phyloP scores from a whole-genome alignment of 2,888 invertebrate species.

The Morinoia aosen region DNA sequence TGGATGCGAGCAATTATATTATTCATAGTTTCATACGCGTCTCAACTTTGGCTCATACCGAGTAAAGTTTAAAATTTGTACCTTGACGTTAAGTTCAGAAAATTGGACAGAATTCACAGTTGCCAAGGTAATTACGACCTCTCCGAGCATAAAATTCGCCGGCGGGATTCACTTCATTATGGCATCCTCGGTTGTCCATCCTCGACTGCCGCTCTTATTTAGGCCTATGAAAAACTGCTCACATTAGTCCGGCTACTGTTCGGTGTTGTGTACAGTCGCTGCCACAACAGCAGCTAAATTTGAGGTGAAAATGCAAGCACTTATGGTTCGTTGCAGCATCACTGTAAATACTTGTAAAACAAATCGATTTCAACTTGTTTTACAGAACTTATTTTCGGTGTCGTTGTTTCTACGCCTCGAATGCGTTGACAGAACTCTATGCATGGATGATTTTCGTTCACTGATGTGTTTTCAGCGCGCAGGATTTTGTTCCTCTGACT shows the following conservation, averaged over 20 bases:
- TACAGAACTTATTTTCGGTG: background rate
- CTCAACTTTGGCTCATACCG: no score
- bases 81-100: background rate
- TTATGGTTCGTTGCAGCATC: background rate
- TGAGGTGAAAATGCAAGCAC: background rate
- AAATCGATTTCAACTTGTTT: background rate
- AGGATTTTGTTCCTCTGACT: background rate
- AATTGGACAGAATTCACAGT: background rate
- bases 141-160: background rate
- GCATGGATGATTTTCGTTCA: background rate
- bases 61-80: no score
- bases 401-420: background rate
- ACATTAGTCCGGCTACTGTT: conserved; percentile 34
- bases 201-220: background rate
- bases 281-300: background rate
- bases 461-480: background rate
- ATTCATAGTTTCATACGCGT: no score
- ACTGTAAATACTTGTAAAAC: background rate
- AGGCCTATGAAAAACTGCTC: conserved; percentile 6
- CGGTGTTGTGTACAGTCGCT: background rate
- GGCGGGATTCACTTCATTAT: conserved; percentile 30
- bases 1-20: no score
- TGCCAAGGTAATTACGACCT: background rate
- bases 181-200: background rate
- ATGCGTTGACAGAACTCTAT: no score